Evolutionary conservation across 1,140 invertebrate species (phyloP), one percentile per base, ranked within the genome.

Genomic region (Drosophila tristis): DNA sequence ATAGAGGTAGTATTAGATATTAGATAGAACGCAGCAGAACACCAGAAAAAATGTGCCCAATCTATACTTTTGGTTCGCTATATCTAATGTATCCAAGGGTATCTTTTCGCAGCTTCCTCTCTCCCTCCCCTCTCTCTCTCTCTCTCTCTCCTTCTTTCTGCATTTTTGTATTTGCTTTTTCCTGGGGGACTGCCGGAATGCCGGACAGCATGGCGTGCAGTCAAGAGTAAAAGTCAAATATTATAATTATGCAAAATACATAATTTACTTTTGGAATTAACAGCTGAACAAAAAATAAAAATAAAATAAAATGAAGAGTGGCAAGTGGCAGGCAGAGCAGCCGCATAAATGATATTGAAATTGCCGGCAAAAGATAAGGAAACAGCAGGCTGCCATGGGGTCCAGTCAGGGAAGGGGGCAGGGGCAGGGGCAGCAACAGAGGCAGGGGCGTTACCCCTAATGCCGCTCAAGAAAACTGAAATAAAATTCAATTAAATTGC

Each of bases 181-280:
- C 31, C 31, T 35, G 31, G 15, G 26, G 25, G 25, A 25, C 7
- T 7, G 26, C 6, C 26, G 23, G 3, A 25, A 25, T 29, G 26
- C 1, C 26, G 26, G 26, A 39, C 35, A 5, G 35, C 13, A 11
- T 68, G 78, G 81, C 81, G 74, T 78, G 81, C 81, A 87, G 84
- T 82, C 84, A 87, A 82, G 84, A 89, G 82, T 82, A 87, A 86
- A 86, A 87, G 84, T 89, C 82, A 87, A 87, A 87, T 87, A 87
- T 87, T 87, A 79, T 87, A 87, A 87, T 87, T 87, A 87, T 87
- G 82, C 82, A 87, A 87, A 87, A 87, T 87, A 89, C 82, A 87
- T 87, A 89, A 87, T 87, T 87, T 87, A 89, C 84, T 89, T 89
- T 89, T 39, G 11, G 82, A 87, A 87, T 89, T 87, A 87, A 82